Evolutionary conservation across 2,797 vertebrate genomes (phyloP).

Genomic region (Hemibagrus guttatus): DNA sequence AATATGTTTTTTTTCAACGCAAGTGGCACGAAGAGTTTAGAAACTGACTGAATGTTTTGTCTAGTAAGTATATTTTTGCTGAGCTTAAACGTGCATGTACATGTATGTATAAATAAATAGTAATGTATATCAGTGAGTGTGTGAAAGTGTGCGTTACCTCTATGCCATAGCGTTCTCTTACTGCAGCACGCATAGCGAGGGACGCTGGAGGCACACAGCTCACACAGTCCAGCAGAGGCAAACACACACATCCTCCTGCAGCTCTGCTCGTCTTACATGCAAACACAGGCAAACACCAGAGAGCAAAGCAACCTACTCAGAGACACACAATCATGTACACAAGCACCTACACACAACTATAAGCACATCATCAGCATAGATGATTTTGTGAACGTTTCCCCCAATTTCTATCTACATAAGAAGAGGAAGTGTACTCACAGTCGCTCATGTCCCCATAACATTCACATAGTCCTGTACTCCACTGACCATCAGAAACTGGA

Average conservation of each 20-base stretch:
- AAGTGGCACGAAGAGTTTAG: background rate
- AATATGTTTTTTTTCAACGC: background rate
- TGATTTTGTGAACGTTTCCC: background rate
- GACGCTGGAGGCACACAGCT: slow-evolving; percentile 71
- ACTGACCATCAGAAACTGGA: slow-evolving; percentile 54
- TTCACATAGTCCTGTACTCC: slow-evolving; percentile 77
- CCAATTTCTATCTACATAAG: background rate
- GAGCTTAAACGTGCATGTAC: background rate
- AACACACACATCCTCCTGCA: slow-evolving; percentile 67
- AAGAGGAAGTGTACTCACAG: slow-evolving; percentile 65
- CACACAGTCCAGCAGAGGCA: slow-evolving; percentile 72
- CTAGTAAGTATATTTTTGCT: background rate
- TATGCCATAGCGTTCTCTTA: slow-evolving; percentile 70
- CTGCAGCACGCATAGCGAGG: slow-evolving; percentile 69
- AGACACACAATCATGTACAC: slow-evolving; percentile 40
- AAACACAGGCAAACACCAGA: slow-evolving; percentile 76
- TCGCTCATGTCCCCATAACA: slow-evolving; percentile 74
- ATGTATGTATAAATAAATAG: background rate
- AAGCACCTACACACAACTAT: background rate
- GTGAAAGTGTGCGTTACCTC: slow-evolving; percentile 58
- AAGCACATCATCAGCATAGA: background rate
- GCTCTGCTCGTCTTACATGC: slow-evolving; percentile 71
- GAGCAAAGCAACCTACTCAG: slow-evolving; percentile 68
- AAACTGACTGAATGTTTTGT: background rate
- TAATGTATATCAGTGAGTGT: background rate